Percentiles rank a stretch among this genome's conserved stretches.
Evolutionary conservation across 2,113 vertebrate genomes (phyloP).

Genomic region (Leucopsar rothschildi): DNA sequence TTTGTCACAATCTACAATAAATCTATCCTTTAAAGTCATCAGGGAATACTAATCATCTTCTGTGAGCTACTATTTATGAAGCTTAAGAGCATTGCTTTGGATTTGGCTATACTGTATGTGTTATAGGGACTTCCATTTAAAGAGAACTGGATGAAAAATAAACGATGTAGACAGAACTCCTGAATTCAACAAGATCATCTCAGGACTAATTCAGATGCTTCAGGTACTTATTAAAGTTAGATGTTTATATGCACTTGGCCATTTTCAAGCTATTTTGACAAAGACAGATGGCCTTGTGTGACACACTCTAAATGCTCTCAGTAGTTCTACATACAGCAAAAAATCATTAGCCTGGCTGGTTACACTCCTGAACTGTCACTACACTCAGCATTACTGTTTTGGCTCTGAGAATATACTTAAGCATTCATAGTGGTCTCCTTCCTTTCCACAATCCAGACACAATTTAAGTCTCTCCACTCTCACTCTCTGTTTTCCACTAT

Average conservation of each 20-base stretch:
- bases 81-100: background rate
- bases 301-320: background rate
- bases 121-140: background rate
- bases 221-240: background rate
- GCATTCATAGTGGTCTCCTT: background rate
- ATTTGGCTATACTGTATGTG: background rate
- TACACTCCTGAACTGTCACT: background rate
- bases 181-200: background rate
- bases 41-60: background rate
- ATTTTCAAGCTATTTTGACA: background rate
- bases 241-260: background rate
- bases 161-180: background rate
- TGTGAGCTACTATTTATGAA: background rate
- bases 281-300: background rate
- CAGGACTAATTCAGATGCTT: background rate
- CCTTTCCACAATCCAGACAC: background rate
- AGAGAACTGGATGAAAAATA: background rate
- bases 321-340: background rate
- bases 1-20: background rate
- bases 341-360: background rate
- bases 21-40: background rate
- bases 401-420: background rate
- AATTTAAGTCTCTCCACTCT: background rate
- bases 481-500: background rate
- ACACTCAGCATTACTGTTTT: background rate